Base-by-base conservation (phyloP, 2,888 invertebrate genomes). In the Oligia latruncula region DNA sequence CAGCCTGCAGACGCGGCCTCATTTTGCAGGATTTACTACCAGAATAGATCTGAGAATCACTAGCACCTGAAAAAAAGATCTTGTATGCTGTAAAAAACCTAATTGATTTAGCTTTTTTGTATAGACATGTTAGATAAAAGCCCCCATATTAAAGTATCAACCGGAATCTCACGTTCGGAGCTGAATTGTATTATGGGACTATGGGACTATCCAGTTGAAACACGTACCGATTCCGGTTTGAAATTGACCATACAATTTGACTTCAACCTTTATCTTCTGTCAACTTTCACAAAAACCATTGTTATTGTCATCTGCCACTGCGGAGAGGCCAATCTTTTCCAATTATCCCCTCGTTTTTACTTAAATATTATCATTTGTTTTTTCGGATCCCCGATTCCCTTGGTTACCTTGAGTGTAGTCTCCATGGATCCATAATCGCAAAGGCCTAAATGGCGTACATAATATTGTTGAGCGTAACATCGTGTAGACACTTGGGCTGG, bases 391-490 rank as follows among this genome's bases (percentile, higher is more conserved):
- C 11, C 55, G 55, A 23, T 58, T 58, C 23, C 35, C 9, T 67
- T 35, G 35, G 20, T 29, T 43, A 52, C 23, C 23, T 65, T 4
- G 40, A 72, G 78, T 52, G 2, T 58, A 67, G 58, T 52, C 40
- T 43, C 29, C 15, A 40, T n/a, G 49, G 17, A 29, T 71, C 46
- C 58, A 82, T 71, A 62, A 68, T 77, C 23, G 58, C 46, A 35
- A 68, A 77, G 23, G 43, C 40, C 65, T 49, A 46, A 78, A 84
- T n/a, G 8, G 2, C 64, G 64, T 58, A n/a, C 68, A 67, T 68
- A 43, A 80, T 74, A 58, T 67, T 73, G 70, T 71, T 60, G 58
- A 83, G 43, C 65, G 58, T 79, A 87, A 76, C 82, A 68, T 72
- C 72, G 70, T 71, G 72, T 65, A 75, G 76, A 74, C 73, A 71